phyloP scores from a whole-genome alignment of 2,888 invertebrate species.

The Eupithecia tripunctaria region DNA sequence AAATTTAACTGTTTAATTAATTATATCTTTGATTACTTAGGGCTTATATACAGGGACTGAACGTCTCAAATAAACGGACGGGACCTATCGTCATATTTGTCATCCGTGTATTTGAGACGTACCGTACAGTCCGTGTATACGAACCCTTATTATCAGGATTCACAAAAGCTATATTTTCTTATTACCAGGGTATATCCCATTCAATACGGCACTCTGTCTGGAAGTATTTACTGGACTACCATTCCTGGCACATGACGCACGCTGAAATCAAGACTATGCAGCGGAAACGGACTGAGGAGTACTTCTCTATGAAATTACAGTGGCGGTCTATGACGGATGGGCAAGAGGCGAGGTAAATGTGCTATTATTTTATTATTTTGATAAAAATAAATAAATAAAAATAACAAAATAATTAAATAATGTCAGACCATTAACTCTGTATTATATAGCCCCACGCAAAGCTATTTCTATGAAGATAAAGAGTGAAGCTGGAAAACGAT shows the following conservation, averaged over 20 bases:
- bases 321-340: slow-evolving; percentile 95
- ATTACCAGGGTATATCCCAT: slow-evolving; percentile 89
- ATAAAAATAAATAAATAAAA: no score
- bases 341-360: slow-evolving; percentile 86
- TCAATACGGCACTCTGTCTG: slow-evolving; percentile 93
- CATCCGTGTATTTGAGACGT: no score
- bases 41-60: no score
- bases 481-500: background rate
- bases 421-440: no score
- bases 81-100: no score
- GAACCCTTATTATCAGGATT: background rate
- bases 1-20: background rate
- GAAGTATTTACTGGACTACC: slow-evolving; percentile 96
- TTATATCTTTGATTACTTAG: no score
- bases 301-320: slow-evolving; percentile 97
- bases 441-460: no score
- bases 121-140: no score
- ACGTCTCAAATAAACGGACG: no score
- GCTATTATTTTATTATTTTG: no score
- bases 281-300: slow-evolving; percentile 91
- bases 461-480: background rate
- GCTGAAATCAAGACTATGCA: slow-evolving; percentile 88
- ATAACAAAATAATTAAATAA: no score
- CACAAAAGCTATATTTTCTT: background rate
- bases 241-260: slow-evolving; percentile 92